Base-by-base conservation (phyloP, 2,113 vertebrate genomes). In the Cyprinodon tularosa region DNA sequence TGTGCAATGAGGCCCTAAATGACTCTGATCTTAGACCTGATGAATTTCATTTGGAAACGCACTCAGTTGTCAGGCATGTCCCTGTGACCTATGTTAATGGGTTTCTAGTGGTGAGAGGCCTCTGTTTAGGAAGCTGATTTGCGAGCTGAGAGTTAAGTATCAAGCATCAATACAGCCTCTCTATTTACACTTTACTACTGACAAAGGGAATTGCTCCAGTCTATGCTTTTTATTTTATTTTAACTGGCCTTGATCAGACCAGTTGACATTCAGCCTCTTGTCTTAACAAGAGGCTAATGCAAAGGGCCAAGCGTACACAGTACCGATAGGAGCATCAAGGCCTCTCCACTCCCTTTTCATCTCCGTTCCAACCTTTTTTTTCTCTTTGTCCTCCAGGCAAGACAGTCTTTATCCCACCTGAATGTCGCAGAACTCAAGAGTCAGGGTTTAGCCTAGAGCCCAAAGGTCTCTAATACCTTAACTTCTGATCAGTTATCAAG, bases 401-500 rank as follows among this genome's bases (percentile, higher is more conserved):
- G 48, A 70, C 15, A 84, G 81, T 71, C 81, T 88, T 85, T 88
- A 88, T 88, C 76, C 82, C 53, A 83, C 79, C 72, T 89, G 78
- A 66, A 12, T 39, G 48, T 50, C 63, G 71, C 64, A 84, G 84
- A 91, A 86, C 80, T 76, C 66, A 20, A 68, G 29, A 90, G 86
- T 90, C 84, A 85, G 70, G 81, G 78, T 76, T 74, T 80, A 72
- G 74, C 81, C 47, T 42, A 68, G 76, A 76, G 38, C 81, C 75
- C 71, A 66, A 39, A 22, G 78, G 73, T 66, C 69, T 90, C 76
- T 87, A 77, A 89, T 90, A 76, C 84, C 74, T 36, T 57, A 81
- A 77, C 78, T 83, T 88, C 81, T 90, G 85, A 91, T 91, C 86
- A 82, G 62, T 87, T 77, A 90, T 91, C 86, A 89, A 90, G 83